Percentiles rank a stretch among this genome's conserved stretches.
Conservation (phyloP, 1,140 invertebrate genomes). For the Drosophila teissieri region DNA sequence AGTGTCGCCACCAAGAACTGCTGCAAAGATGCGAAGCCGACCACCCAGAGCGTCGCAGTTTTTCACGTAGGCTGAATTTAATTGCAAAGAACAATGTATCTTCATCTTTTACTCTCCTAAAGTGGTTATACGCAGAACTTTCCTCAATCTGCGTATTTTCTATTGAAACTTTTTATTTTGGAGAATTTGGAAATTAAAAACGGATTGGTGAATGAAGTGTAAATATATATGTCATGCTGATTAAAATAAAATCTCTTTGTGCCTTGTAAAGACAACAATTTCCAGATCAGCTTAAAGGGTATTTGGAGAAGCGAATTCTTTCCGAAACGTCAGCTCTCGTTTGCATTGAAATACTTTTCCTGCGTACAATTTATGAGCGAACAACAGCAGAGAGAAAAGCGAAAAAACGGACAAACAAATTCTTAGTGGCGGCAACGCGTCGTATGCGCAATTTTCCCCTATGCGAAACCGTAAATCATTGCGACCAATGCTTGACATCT, state of each 20-base stretch:
- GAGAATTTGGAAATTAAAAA: too few species aligned
- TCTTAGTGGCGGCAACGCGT: conserved; percentile 46
- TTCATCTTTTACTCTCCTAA: conserved; percentile 6
- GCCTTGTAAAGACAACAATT: not conserved
- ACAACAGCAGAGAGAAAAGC: conserved; percentile 11
- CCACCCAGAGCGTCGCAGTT: conserved; percentile 56
- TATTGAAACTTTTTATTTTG: too few species aligned
- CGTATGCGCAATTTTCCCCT: conserved; percentile 79
- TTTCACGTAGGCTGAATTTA: conserved; percentile 32
- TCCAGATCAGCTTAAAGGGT: conserved; percentile 4
- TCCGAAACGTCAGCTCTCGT: conserved; percentile 16
- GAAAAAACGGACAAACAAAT: conserved; percentile 47
- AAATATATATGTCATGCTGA: too few species aligned
- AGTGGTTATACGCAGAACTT: not conserved
- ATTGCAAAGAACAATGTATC: conserved; percentile 33
- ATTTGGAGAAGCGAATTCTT: not conserved
- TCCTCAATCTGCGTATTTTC: too few species aligned
- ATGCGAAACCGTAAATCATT: conserved; percentile 75
- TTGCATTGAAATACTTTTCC: conserved; percentile 48
- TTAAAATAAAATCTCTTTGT: too few species aligned
- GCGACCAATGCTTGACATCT: conserved; percentile 72
- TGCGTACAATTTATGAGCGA: conserved; percentile 37
- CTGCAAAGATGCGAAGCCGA: conserved; percentile 20
- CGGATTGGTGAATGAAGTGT: too few species aligned
- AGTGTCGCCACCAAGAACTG: conserved; percentile 54